Evolutionary conservation across 2,797 vertebrate genomes (phyloP).

Genomic region (Sus cebifrons): DNA sequence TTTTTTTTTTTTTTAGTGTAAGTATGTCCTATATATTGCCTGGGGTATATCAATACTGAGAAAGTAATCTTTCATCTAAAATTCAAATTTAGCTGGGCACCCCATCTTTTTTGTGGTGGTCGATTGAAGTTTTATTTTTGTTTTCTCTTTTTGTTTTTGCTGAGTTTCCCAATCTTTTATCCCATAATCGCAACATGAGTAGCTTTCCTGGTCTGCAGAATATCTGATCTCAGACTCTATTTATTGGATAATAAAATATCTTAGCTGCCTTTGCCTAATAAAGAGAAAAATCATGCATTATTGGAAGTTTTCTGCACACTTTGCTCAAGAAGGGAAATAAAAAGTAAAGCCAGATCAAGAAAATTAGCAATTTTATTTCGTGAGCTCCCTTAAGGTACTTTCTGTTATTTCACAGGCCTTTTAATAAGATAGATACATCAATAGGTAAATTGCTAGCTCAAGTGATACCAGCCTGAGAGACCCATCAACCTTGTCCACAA

Average conservation of each 20-base stretch:
- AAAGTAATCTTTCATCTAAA: background rate
- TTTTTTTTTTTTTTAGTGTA: background rate
- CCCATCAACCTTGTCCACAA: background rate
- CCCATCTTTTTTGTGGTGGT: background rate
- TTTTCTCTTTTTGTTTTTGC: background rate
- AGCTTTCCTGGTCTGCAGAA: constrained; percentile 21
- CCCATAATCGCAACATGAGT: background rate
- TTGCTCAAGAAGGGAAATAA: background rate
- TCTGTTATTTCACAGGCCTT: constrained; percentile 18
- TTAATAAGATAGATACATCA: background rate
- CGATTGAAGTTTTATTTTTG: background rate
- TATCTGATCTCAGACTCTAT: background rate
- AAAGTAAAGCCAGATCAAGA: constrained; percentile 24
- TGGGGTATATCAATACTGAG: background rate
- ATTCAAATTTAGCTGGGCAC: background rate
- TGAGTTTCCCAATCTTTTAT: constrained; percentile 16
- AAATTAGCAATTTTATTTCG: background rate
- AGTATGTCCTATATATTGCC: background rate
- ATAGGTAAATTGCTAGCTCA: background rate
- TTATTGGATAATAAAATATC: constrained; percentile 36
- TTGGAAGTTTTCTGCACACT: background rate
- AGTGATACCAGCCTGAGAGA: background rate
- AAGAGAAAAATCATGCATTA: constrained; percentile 10
- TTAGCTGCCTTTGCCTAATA: background rate
- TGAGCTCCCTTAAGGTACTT: background rate